These are phyloP conservation scores for Linnaemya tessellans DNA, from an alignment of 2,888 invertebrate species.

Conservation along the genomic window DNA sequence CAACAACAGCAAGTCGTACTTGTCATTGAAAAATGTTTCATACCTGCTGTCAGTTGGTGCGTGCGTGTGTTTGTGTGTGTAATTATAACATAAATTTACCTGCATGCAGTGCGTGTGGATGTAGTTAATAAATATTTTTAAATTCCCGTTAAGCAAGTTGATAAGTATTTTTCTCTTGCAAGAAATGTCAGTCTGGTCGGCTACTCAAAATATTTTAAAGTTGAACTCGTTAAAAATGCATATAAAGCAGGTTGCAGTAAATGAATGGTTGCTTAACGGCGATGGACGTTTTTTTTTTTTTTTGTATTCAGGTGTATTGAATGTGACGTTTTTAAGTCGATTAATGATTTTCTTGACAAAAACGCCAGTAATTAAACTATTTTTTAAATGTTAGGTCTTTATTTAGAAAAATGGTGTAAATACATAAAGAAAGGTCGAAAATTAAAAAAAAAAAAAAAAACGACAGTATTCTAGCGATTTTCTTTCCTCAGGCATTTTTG, in stretches of 20 bases:
- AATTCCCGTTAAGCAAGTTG: conserved; percentile 58
- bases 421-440: too few species aligned
- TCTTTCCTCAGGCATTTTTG: too few species aligned
- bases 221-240: conserved; percentile 53
- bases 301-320: not conserved
- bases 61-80: not conserved
- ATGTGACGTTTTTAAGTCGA: too few species aligned
- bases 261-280: conserved; percentile 27
- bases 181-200: conserved; percentile 35
- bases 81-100: not conserved
- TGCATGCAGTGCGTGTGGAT: not conserved
- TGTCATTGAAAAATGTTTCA: conserved; percentile 57
- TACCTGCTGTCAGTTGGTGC: not conserved
- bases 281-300: not conserved
- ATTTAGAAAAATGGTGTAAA: too few species aligned
- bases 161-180: not conserved
- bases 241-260: conserved; percentile 42
- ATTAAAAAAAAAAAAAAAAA: too few species aligned
- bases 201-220: conserved; percentile 18
- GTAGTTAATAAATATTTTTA: conserved; percentile 20
- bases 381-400: too few species aligned
- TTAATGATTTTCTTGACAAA: too few species aligned
- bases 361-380: too few species aligned
- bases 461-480: too few species aligned
- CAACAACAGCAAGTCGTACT: conserved; percentile 26